phyloP scores from a whole-genome alignment of 2,113 vertebrate species.

The Brienomyrus longianalis region DNA sequence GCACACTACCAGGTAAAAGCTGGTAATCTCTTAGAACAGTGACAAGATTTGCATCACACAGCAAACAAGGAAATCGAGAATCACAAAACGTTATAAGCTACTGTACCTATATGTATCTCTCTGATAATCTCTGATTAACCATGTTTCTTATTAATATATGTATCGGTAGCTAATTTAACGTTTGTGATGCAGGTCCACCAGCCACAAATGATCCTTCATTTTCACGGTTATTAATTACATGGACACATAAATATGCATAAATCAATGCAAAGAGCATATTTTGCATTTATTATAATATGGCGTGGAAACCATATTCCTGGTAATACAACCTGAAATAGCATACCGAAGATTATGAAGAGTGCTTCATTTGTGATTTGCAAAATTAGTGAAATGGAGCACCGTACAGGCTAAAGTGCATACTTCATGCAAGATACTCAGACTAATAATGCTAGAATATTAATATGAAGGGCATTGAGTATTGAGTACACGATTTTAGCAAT shows the following conservation, averaged over 20 bases:
- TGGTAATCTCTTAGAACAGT: background rate
- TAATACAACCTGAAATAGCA: background rate
- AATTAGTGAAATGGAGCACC: background rate
- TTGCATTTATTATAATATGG: background rate
- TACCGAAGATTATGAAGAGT: slow-evolving; percentile 1
- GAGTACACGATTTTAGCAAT: background rate
- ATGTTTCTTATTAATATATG: background rate
- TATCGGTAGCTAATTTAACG: background rate
- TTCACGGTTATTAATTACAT: background rate
- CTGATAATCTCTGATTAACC: background rate
- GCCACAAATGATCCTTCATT: background rate
- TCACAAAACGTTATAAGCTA: background rate
- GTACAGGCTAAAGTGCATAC: background rate
- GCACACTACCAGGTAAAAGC: slow-evolving; percentile 42
- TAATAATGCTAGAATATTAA: background rate
- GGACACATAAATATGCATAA: background rate
- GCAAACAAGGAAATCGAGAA: background rate
- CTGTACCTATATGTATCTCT: background rate
- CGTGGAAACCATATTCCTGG: background rate
- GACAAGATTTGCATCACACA: too few species aligned
- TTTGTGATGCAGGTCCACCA: background rate
- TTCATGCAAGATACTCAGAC: background rate
- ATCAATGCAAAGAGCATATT: background rate
- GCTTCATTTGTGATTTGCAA: slow-evolving; percentile 10
- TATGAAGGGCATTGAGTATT: background rate